Percentiles rank a stretch among this genome's conserved stretches.
phyloP scores from a whole-genome alignment of 1,140 invertebrate genomes.

The Sinella curviseta region DNA sequence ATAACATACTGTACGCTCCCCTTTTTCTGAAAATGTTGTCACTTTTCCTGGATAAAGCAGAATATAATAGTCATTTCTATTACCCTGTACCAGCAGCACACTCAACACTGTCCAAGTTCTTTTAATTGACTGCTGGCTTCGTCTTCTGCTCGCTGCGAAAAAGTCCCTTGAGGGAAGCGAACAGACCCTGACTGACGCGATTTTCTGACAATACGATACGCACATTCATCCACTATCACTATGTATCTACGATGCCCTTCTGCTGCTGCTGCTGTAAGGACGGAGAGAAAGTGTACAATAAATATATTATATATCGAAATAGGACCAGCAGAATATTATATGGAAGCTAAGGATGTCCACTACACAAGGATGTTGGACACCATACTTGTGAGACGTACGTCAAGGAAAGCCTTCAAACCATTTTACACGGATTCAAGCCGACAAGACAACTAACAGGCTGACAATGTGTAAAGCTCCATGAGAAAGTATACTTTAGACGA shows the following conservation, averaged over 20 bases:
- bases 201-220: neutral
- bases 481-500: too few species aligned
- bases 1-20: too few species aligned
- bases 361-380: neutral
- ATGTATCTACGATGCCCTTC: neutral
- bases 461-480: neutral
- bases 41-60: too few species aligned
- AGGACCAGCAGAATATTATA: neutral
- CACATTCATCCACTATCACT: neutral
- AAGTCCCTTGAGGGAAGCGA: neutral
- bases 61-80: too few species aligned
- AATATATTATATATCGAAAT: too few species aligned
- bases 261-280: too few species aligned
- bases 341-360: neutral
- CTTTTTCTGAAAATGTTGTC: too few species aligned
- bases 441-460: neutral
- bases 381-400: neutral
- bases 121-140: neutral
- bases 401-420: neutral
- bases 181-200: neutral
- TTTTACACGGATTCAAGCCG: neutral
- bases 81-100: too few species aligned
- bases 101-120: neutral
- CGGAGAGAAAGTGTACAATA: too few species aligned
- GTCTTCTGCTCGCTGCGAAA: neutral